Conservation (phyloP, 2,113 vertebrate genomes). For the Nanorana parkeri region DNA sequence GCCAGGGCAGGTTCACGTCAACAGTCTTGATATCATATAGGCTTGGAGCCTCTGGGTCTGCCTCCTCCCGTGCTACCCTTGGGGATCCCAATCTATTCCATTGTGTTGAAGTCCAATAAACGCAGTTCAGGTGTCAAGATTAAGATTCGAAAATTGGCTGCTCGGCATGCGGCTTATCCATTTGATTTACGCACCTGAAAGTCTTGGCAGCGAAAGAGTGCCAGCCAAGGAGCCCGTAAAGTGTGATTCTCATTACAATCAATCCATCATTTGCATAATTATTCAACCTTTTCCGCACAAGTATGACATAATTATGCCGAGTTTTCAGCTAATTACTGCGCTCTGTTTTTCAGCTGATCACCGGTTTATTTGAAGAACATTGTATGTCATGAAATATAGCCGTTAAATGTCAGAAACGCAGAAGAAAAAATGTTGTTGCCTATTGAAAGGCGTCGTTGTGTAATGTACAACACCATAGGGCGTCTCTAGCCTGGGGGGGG, state of each 20-base stretch:
- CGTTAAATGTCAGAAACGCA: constrained; percentile 33
- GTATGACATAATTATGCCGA: constrained; percentile 46
- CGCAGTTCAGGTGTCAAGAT: too few relatives aligned
- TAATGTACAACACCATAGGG: not conserved
- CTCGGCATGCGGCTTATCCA: not conserved
- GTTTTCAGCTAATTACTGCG: constrained; percentile 25
- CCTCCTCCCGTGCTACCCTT: too few relatives aligned
- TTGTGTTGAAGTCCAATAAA: too few relatives aligned
- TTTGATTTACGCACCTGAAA: constrained; percentile 23
- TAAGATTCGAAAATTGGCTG: not conserved
- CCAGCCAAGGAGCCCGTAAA: constrained; percentile 11
- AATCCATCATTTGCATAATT: constrained; percentile 42
- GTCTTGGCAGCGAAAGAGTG: constrained; percentile 20
- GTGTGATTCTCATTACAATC: constrained; percentile 41
- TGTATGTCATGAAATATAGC: constrained; percentile 32
- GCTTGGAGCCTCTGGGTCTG: too few relatives aligned
- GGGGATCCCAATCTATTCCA: too few relatives aligned
- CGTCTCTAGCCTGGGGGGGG: constrained; percentile 3
- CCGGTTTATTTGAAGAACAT: constrained; percentile 31
- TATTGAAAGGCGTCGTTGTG: constrained; percentile 32
- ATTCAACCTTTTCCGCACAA: constrained; percentile 38
- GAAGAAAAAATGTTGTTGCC: constrained; percentile 20
- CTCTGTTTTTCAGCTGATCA: constrained; percentile 28
- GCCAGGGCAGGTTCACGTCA: too few relatives aligned
- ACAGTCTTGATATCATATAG: too few relatives aligned